Base-by-base conservation (phyloP, 2,113 vertebrate genomes). In the Benitochromis conjunctus region DNA sequence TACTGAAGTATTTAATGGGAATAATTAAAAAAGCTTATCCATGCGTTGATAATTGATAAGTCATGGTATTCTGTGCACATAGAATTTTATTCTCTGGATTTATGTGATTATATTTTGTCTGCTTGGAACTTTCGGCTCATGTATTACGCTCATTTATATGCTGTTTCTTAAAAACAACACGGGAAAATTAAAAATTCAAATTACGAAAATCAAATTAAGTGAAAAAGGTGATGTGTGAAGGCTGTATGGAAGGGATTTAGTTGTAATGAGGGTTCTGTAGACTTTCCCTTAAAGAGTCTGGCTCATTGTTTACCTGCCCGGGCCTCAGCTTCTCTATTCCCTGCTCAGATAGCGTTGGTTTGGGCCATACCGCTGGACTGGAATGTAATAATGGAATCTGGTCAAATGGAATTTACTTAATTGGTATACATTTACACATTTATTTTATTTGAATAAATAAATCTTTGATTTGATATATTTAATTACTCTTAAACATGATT, bases 321-420 rank as follows among this genome's bases (percentile, higher is more conserved):
- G 0, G 24, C 69, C 3, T 48, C 24, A 31, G 9, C 26, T 12
- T 76, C 26, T 51, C 9, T 5, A 31, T 0, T 1, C 16, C 36
- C 2, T 0, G 26, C 41, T 24, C 38, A 16, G 36, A 69, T 1
- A 24, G 13, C 14, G 26, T 46, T 46, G 38, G 13, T 26, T 0
- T 18, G 9, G 41, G 0, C 41, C 41, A 74, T 4, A 9, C 41
- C 11, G 14, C 66, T 48, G 21, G 26, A 26, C 26, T 26, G 26
- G 26, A 26, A 26, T 26, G 26, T 26, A 26, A 26, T 26, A 26
- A 26, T 38, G 36, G 9, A 43, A 43, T 43, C 41, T 43, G 5
- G 4, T 43, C 41, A 43, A 43, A 43, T 43, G 10, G 11, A 43
- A 43, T 12, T 43, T 4, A 43, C 41, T 12, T 43, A 12, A 43